Conservation (phyloP, 2,888 invertebrate genomes). For the Sipha maydis region DNA sequence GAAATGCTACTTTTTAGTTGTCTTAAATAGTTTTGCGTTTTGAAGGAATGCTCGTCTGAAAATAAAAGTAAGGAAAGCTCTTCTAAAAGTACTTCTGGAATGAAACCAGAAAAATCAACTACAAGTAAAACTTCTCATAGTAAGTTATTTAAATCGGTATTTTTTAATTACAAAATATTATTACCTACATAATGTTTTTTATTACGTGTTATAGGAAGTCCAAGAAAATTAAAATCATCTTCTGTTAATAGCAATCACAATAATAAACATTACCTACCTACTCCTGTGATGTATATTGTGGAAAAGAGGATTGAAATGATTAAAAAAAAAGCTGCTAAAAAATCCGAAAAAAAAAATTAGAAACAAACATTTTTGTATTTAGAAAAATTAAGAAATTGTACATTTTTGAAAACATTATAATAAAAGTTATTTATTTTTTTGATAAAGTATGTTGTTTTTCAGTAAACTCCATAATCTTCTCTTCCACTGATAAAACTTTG, state of each 20-base stretch:
- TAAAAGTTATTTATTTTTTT: constrained; percentile 80
- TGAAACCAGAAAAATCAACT: constrained; percentile 45
- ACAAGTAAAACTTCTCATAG: constrained; percentile 33
- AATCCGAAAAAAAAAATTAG: constrained; percentile 75
- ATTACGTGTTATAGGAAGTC: constrained; percentile 32
- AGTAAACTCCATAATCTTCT: constrained; percentile 92
- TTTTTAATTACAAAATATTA: background rate
- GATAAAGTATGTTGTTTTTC: constrained; percentile 96
- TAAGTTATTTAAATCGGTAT: background rate
- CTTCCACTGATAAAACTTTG: constrained; percentile 92
- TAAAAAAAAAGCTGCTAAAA: constrained; percentile 82
- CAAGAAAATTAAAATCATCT: constrained; percentile 45
- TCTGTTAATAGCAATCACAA: constrained; percentile 49
- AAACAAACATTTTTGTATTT: constrained; percentile 63
- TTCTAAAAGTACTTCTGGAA: constrained; percentile 34
- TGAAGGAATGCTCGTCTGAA: constrained; percentile 39
- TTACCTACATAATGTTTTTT: background rate
- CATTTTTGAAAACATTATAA: background rate
- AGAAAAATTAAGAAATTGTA: constrained; percentile 2
- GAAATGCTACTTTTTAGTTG: background rate
- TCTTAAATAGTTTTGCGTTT: background rate
- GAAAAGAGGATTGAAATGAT: constrained; percentile 79
- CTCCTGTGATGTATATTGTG: constrained; percentile 45
- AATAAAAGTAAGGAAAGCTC: constrained; percentile 51
- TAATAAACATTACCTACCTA: constrained; percentile 39